These are phyloP conservation scores for Idaea aversata DNA, from an alignment of 2,888 invertebrate genomes.

Conservation along the genomic window DNA sequence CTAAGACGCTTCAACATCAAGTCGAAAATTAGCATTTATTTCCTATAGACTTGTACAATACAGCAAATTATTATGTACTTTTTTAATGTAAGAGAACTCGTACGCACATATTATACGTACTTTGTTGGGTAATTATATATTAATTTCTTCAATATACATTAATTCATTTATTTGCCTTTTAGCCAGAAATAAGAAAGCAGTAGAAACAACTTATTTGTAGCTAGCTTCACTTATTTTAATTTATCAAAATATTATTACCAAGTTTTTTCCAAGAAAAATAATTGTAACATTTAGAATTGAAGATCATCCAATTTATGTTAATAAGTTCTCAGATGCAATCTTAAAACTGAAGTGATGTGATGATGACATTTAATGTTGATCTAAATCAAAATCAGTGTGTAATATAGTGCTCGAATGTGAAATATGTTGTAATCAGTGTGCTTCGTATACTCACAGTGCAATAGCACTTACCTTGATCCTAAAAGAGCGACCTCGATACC, in stretches of 20 bases:
- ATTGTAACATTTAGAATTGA: not conserved
- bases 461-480: constrained; percentile 45
- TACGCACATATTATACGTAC: no score
- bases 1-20: not conserved
- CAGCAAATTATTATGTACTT: not conserved
- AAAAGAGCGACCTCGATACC: constrained; percentile 36
- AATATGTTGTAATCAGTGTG: constrained; percentile 16
- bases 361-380: not conserved
- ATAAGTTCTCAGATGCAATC: not conserved
- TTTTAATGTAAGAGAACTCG: no score
- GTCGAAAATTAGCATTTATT: not conserved
- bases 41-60: not conserved
- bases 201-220: no score
- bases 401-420: constrained; percentile 5
- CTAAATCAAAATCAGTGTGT: constrained; percentile 2
- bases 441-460: constrained; percentile 30
- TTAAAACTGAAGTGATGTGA: not conserved
- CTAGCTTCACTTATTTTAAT: no score
- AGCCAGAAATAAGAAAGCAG: no score
- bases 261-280: not conserved
- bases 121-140: no score
- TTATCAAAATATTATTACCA: not conserved
- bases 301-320: not conserved
- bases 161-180: no score
- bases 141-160: no score